Base-by-base conservation (phyloP, 1,140 invertebrate genomes). In the Ruditapes philippinarum region DNA sequence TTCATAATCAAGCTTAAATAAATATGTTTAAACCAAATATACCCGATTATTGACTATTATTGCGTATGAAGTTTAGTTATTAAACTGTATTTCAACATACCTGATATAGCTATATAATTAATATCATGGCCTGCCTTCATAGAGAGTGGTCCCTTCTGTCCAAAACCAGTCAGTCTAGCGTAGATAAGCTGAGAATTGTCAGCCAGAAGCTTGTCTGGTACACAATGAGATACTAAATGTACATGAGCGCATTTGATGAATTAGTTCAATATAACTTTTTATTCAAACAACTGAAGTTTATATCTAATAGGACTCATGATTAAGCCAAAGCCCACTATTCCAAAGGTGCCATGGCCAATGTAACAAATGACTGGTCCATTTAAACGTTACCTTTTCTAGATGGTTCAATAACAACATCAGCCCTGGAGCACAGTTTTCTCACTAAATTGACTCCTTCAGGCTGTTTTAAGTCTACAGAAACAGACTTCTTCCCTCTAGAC, bases 71-170 rank as follows among this genome's bases (percentile, higher is more conserved):
- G n/a, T n/a, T n/a, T n/a, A n/a, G n/a, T n/a, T n/a, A n/a, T n/a
- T n/a, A n/a, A n/a, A n/a, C n/a, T n/a, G 42, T 45, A 14, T 14
- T 45, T 45, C 14, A 4, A 22, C 80, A 76, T 94, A 98, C 98
- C 99, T 92, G 98, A 98, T 88, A 99, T 96, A 40, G 98, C 97
- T 45, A 98, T 96, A 96, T 98, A 99, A 96, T 99, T 99, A n/a
- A 99, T 99, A 96, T 99, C 99, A 97, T 99, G 99, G 0, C 99
- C 99, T 92, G 98, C 99, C 49, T 92, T 97, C 76, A 97, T 93
- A 31, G 97, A 96, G 91, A 97, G 97, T 19, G 96, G 96, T 17
- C 99, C 99, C 88, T 95, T 96, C 96, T 99, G 99, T 0, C 99
- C 99, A 96, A 97, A 99, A 42, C 98, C 99, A 86, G 98, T 98